These are phyloP conservation scores for Picathartes gymnocephalus DNA, from an alignment of 2,113 vertebrate species.

Conservation along the genomic window DNA sequence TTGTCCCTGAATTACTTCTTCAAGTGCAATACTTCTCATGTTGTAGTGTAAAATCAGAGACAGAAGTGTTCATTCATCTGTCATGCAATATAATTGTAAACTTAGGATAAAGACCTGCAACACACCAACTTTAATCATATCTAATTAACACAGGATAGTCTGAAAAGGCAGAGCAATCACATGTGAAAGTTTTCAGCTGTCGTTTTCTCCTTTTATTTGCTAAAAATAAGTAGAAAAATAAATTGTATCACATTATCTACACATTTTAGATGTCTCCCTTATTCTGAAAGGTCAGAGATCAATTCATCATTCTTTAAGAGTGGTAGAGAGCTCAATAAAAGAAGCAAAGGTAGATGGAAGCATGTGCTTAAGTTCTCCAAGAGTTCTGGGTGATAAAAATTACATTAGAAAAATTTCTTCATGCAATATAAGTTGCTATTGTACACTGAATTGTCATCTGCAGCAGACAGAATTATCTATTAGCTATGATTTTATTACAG, in stretches of 20 bases:
- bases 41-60: background rate
- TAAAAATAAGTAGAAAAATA: background rate
- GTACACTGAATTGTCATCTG: background rate
- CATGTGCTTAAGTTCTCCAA: background rate
- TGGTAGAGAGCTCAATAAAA: background rate
- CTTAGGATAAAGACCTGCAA: background rate
- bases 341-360: background rate
- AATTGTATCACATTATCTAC: background rate
- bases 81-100: background rate
- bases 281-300: background rate
- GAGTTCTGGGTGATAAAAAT: background rate
- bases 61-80: background rate
- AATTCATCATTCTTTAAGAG: background rate
- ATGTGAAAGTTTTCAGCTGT: background rate
- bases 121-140: background rate
- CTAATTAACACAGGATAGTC: background rate
- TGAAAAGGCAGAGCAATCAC: background rate
- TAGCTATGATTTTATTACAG: background rate
- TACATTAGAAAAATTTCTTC: background rate
- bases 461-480: background rate
- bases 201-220: background rate
- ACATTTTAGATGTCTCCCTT: background rate
- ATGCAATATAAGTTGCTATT: constrained; percentile 4
- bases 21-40: background rate
- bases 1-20: background rate